Conservation (phyloP, 2,797 vertebrate genomes). For the Myotis daubentonii region DNA sequence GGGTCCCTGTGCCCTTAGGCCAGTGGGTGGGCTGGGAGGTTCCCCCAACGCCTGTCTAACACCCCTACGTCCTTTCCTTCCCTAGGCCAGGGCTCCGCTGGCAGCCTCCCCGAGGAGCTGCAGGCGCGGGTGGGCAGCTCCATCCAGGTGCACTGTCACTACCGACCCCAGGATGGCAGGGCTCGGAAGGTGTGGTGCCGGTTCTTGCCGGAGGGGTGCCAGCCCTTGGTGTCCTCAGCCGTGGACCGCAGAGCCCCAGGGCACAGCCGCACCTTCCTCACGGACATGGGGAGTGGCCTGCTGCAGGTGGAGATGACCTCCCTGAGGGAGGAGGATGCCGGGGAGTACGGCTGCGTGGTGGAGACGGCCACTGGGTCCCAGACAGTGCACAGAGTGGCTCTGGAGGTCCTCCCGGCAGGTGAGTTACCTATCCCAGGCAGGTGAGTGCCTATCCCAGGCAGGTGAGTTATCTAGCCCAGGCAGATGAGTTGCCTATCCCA, state of each 20-base stretch:
- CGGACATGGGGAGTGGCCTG: conserved; percentile 72
- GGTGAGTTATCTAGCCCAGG: conserved; percentile 24
- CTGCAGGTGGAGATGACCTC: conserved; percentile 72
- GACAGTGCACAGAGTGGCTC: conserved; percentile 28
- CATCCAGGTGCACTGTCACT: conserved; percentile 73
- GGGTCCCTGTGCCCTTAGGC: not conserved
- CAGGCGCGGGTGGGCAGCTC: not conserved
- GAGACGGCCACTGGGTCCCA: not conserved
- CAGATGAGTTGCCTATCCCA: not conserved
- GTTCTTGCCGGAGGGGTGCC: conserved; percentile 25
- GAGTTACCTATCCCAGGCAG: not conserved
- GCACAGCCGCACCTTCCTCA: conserved; percentile 43
- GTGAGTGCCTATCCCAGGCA: not conserved
- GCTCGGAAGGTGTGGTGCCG: conserved; percentile 77
- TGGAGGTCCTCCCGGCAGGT: conserved; percentile 61
- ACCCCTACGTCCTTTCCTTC: not conserved
- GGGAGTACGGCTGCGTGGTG: conserved; percentile 73
- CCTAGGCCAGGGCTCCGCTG: not conserved
- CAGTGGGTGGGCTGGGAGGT: not conserved
- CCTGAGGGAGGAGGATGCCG: conserved; percentile 62
- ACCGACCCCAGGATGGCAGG: conserved; percentile 60
- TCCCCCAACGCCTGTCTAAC: too few relatives aligned
- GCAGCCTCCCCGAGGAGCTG: conserved; percentile 6
- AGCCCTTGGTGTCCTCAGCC: conserved; percentile 54
- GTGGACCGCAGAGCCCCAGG: conserved; percentile 61